Evolutionary conservation across 1,140 invertebrate species (phyloP).

Genomic region (Rhyacophila brunnea): DNA sequence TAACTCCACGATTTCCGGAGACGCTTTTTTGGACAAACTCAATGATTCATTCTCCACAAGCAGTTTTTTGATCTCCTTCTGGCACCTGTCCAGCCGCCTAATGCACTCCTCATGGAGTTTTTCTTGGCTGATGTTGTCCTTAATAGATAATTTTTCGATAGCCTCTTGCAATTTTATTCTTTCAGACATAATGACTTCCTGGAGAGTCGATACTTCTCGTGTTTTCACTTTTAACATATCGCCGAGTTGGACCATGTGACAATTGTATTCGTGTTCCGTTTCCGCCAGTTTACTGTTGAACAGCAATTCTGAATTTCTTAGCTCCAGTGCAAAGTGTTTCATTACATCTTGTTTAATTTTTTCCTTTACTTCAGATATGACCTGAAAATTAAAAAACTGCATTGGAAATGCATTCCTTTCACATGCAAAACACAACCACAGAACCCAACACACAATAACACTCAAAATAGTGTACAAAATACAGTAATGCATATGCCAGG

Average conservation of each 20-base stretch:
- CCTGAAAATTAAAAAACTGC: conserved; percentile 40
- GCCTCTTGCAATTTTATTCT: conserved; percentile 54
- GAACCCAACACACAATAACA: too few species aligned
- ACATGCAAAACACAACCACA: too few species aligned
- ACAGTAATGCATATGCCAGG: too few species aligned
- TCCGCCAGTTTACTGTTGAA: conserved; percentile 50
- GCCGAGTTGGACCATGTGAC: conserved; percentile 46
- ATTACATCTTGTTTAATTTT: conserved; percentile 59
- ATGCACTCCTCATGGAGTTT: conserved; percentile 18
- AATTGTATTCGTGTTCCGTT: conserved; percentile 49
- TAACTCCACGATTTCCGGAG: conserved; percentile 6
- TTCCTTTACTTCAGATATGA: conserved; percentile 48
- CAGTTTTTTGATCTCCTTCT: conserved; percentile 13
- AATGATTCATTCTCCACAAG: conserved; percentile 16
- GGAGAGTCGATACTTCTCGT: conserved; percentile 55
- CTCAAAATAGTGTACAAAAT: too few species aligned
- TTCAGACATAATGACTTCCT: conserved; percentile 56
- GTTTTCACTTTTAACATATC: conserved; percentile 54
- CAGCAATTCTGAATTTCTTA: conserved; percentile 53
- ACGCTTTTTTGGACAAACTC: conserved; percentile 1
- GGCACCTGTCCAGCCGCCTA: conserved; percentile 12
- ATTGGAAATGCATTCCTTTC: too few species aligned
- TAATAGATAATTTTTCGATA: conserved; percentile 6
- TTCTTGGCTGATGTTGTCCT: neutral
- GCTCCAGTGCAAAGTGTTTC: conserved; percentile 56